Base-by-base conservation (phyloP, 2,888 invertebrate species). In the Piscicola geometra region DNA sequence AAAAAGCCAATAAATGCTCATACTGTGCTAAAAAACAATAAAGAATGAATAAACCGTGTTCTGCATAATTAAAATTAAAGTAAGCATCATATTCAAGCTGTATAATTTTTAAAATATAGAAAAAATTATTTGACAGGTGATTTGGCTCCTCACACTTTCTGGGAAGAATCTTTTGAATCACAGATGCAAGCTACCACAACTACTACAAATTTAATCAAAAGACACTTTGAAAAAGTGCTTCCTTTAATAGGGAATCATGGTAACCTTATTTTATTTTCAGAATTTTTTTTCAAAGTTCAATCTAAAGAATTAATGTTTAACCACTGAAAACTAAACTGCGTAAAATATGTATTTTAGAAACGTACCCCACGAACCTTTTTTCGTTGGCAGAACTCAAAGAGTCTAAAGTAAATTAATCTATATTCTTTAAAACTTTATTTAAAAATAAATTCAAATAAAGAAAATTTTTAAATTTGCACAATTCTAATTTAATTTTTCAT, bases 171-270 rank as follows among this genome's bases (percentile, higher is more conserved):
- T 9, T 64, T 66, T 68, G 77, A 75, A 2, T 75, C 77, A 12
- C 79, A 78, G 64, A 28, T 77, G 56, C 64, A 74, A 5, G 75
- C 75, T 74, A 77, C 77, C 2, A 18, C 52, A 15, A 30, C 21
- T 2, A 68, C 76, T 0, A 76, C 71, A n/a, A 33, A 77, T 0
- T 28, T 69, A 15, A 50, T 78, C 30, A 60, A 64, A 41, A 41
- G 52, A 28, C 41, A 41, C 0, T 30, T 69, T 28, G 36, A 36
- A 9, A 74, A 1, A 15, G 76, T 78, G 33, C 78, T 77, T 60
- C 77, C 78, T 1, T 66, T 47, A 64, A 75, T 79, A 28, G 79
- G 79, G 28, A 79, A 79, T 74, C 79, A 79, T 66, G 79, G 79
- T 79, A 68, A 30, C 36, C 30, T 41, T 25, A 15, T 47, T 41